Base-by-base conservation (phyloP, 2,888 invertebrate genomes). In the Coleophora deauratella region DNA sequence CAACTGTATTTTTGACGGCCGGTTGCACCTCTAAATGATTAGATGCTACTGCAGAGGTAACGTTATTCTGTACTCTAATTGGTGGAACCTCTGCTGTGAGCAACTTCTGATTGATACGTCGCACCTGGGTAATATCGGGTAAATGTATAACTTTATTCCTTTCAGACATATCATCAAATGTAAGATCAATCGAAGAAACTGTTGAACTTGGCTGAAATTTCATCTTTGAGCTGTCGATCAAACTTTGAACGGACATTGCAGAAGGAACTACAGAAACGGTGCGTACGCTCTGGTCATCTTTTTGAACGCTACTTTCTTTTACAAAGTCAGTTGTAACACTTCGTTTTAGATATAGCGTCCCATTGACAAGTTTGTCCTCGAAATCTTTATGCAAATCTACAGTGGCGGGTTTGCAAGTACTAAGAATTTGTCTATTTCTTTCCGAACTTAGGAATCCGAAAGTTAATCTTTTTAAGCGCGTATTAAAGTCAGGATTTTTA, bases 401-500 rank as follows among this genome's bases (percentile, higher is more conserved):
- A 1, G 84, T 80, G 39, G 81, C 46, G 0, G 81, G 81, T 49
- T 74, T 75, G 37, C 78, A 74, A 27, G 59, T 52, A 50, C 69
- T 75, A 1, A 81, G 55, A 2, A 72, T 55, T 21, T 44, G 45
- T n/a, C 74, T 59, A 48, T 84, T 84, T 12, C 72, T 62, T 11
- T 58, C 55, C 0, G 60, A 69, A 48, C 61, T 68, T 32, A 75
- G 67, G 49, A 85, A 85, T 1, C 79, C 72, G 3, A 62, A 60
- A 1, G 65, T 67, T 33, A 85, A 50, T 40, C 81, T 59, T 54
- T 74, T 80, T 8, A 85, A 51, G 27, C 74, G 58, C 3, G 77
- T 80, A 46, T 84, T 85, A 39, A 84, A 85, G 51, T 85, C 84
- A 1, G 84, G 84, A 57, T 85, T 85, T 55, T 80, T 82, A 44